phyloP scores from a whole-genome alignment of 2,113 vertebrate species.

The Elanoides forficatus region DNA sequence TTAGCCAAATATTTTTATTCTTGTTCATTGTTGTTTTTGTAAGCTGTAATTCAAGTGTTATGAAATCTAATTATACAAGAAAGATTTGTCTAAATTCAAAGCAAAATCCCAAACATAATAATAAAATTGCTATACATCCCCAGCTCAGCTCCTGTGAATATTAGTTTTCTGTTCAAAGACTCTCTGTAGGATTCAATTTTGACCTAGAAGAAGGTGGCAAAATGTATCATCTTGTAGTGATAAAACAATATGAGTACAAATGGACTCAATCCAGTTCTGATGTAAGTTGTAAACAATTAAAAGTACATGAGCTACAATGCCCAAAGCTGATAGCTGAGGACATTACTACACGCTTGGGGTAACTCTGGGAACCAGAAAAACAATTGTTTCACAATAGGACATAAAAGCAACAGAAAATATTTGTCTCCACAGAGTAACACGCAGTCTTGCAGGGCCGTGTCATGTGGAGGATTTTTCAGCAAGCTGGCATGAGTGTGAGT shows the following conservation, averaged over 20 bases:
- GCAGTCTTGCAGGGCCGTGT: constrained; percentile 41
- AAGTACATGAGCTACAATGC: constrained; percentile 70
- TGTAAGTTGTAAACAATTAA: constrained; percentile 73
- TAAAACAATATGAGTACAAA: constrained; percentile 68
- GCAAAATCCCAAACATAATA: constrained; percentile 71
- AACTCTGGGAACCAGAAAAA: constrained; percentile 65
- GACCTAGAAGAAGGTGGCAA: constrained; percentile 73
- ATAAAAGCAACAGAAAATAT: constrained; percentile 69
- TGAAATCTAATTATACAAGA: constrained; percentile 70
- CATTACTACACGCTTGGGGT: constrained; percentile 67
- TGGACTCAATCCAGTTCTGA: constrained; percentile 67
- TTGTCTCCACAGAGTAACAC: constrained; percentile 52
- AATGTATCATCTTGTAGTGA: constrained; percentile 69
- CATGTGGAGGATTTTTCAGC: constrained; percentile 51
- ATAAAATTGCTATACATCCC: constrained; percentile 69
- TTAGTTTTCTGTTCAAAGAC: constrained; percentile 68
- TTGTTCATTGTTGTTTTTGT: constrained; percentile 61
- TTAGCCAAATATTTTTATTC: constrained; percentile 56
- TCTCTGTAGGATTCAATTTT: constrained; percentile 71
- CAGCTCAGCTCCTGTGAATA: constrained; percentile 71
- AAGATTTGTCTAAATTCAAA: constrained; percentile 72
- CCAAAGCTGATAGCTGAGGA: constrained; percentile 64
- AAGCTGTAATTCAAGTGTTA: constrained; percentile 64
- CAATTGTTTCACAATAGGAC: constrained; percentile 72
- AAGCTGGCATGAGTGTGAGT: constrained; percentile 62